Evolutionary conservation across 2,113 vertebrate species (phyloP).

Genomic region (Cavia aperea): DNA sequence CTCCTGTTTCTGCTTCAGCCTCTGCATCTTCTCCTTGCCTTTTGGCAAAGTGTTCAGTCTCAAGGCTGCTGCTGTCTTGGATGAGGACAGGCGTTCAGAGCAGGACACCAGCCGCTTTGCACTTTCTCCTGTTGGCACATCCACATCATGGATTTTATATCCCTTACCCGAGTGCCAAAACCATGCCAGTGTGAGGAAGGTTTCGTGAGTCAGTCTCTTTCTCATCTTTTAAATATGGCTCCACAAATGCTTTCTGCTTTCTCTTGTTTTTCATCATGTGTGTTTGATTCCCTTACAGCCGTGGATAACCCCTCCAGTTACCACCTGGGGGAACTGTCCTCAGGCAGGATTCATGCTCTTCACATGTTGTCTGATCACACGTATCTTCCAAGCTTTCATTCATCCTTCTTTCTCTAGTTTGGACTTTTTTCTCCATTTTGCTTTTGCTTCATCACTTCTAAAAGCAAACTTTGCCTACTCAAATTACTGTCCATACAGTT

Average conservation of each 20-base stretch:
- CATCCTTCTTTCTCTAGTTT: slow-evolving; percentile 71
- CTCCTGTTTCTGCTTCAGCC: not conserved
- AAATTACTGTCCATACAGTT: slow-evolving; percentile 81
- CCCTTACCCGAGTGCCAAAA: not conserved
- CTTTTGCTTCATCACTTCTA: slow-evolving; percentile 75
- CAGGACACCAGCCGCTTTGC: not conserved
- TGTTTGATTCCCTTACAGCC: slow-evolving; percentile 63
- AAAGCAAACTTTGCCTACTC: slow-evolving; percentile 85
- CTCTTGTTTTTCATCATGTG: no score
- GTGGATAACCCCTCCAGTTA: slow-evolving; percentile 55
- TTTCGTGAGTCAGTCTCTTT: not conserved
- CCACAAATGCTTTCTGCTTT: not conserved
- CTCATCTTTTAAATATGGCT: not conserved
- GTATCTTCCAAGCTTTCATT: slow-evolving; percentile 85
- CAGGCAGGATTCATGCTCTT: slow-evolving; percentile 85
- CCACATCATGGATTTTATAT: not conserved
- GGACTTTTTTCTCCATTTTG: slow-evolving; percentile 52
- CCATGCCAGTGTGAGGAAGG: not conserved
- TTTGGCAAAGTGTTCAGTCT: not conserved
- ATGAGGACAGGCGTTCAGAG: not conserved
- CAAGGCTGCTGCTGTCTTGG: not conserved
- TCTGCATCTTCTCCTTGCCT: not conserved
- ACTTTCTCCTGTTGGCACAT: not conserved
- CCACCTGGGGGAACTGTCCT: slow-evolving; percentile 57
- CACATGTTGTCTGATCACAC: slow-evolving; percentile 82